Conservation (phyloP, 2,113 vertebrate genomes). For the Gymnorhina tibicen region DNA sequence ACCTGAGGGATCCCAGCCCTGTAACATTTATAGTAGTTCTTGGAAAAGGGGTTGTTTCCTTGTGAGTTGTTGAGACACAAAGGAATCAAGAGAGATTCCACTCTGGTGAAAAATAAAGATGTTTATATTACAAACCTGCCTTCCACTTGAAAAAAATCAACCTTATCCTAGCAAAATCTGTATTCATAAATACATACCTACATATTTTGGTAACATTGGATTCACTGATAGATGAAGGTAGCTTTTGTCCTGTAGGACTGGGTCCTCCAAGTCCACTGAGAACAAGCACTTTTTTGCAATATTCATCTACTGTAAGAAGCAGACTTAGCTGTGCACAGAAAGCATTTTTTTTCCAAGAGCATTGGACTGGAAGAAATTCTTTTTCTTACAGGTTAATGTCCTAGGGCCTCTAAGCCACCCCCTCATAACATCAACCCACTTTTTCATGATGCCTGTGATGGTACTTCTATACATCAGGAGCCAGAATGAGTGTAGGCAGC, state of each 20-base stretch:
- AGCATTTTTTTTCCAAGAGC: background rate
- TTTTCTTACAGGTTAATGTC: background rate
- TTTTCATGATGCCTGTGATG: background rate
- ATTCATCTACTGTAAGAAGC: background rate
- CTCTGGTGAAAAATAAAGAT: background rate
- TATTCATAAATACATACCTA: background rate
- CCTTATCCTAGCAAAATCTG: background rate
- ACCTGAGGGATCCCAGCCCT: background rate
- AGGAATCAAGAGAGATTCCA: background rate
- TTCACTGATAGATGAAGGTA: background rate
- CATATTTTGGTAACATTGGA: background rate
- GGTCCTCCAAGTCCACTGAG: background rate
- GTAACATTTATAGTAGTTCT: background rate
- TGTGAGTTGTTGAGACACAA: background rate
- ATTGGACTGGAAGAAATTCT: background rate
- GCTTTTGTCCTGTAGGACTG: background rate
- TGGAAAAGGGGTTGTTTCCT: background rate
- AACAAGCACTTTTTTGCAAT: background rate
- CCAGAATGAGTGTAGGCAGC: background rate
- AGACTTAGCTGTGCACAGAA: background rate
- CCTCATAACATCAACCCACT: background rate
- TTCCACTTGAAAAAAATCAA: background rate
- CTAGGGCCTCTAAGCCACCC: background rate
- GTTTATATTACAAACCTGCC: background rate
- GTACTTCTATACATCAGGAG: background rate